These are phyloP conservation scores for Julus scandinavius DNA, from an alignment of 2,888 invertebrate species.

Conservation along the genomic window DNA sequence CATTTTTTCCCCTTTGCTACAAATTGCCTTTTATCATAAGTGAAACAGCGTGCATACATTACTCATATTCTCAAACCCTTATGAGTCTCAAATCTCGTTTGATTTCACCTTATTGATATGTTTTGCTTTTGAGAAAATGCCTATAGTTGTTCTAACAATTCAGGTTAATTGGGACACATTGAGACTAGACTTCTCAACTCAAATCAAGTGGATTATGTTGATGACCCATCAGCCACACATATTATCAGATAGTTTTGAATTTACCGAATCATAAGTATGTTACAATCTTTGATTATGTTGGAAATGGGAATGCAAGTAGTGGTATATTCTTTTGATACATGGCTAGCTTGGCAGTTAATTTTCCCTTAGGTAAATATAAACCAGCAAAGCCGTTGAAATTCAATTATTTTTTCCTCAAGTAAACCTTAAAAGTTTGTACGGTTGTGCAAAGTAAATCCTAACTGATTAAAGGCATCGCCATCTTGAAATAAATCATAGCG, in stretches of 20 bases:
- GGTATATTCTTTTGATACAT: not conserved
- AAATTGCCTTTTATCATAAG: not conserved
- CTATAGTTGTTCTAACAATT: too few species aligned
- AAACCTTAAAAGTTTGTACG: not conserved
- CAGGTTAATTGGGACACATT: too few species aligned
- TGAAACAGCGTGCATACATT: not conserved
- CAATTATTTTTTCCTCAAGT: not conserved
- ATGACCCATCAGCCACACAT: too few species aligned
- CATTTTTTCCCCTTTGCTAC: not conserved
- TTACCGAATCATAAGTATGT: too few species aligned
- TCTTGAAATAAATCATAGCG: slow-evolving; percentile 11
- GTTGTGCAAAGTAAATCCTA: not conserved
- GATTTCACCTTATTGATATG: too few species aligned
- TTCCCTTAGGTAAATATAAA: not conserved
- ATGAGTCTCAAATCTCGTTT: too few species aligned
- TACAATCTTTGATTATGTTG: not conserved
- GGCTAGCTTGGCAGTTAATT: not conserved
- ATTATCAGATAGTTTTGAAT: too few species aligned
- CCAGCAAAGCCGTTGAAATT: not conserved
- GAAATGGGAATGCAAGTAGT: not conserved
- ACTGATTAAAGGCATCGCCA: slow-evolving; percentile 22
- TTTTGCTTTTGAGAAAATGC: too few species aligned
- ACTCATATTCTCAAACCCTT: not conserved
- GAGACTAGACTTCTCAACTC: too few species aligned
- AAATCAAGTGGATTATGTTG: too few species aligned